phyloP scores from a whole-genome alignment of 1,140 invertebrate genomes.

The Cotesia glomerata region DNA sequence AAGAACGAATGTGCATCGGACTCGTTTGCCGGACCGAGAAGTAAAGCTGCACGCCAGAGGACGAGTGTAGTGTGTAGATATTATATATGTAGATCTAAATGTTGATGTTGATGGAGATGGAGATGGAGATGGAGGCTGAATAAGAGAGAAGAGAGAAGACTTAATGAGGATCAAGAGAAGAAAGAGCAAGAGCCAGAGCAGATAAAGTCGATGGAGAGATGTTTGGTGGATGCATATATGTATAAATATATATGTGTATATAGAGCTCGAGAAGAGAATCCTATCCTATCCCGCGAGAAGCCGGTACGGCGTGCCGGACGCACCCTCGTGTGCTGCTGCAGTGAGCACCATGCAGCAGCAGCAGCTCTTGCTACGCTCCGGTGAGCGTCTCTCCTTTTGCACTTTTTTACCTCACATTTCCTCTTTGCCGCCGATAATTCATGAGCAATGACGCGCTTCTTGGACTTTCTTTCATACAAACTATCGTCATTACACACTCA shows the following conservation, averaged over 20 bases:
- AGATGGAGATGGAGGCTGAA: background rate
- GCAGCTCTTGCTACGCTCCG: slow-evolving; percentile 32
- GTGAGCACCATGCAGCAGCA: slow-evolving; percentile 32
- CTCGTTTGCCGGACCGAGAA: slow-evolving; percentile 25
- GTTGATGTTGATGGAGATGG: background rate
- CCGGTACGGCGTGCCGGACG: slow-evolving; percentile 37
- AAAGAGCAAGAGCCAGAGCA: slow-evolving; percentile 5
- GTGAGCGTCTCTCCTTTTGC: slow-evolving; percentile 31
- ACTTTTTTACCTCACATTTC: slow-evolving; percentile 11
- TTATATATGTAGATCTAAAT: background rate
- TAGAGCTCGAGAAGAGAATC: background rate
- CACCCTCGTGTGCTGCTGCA: slow-evolving; percentile 20
- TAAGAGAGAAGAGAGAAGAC: background rate
- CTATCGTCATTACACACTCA: background rate
- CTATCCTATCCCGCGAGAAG: slow-evolving; percentile 9
- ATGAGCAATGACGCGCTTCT: slow-evolving; percentile 25
- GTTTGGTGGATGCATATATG: background rate
- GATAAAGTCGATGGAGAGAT: background rate
- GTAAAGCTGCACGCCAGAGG: background rate
- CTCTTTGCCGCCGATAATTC: slow-evolving; percentile 21
- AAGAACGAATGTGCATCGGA: slow-evolving; percentile 30
- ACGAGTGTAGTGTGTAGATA: background rate
- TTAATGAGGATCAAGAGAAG: background rate
- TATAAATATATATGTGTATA: background rate
- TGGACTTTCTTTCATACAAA: slow-evolving; percentile 19